Conservation (phyloP, 2,113 vertebrate species). For the Tenrec ecaudatus region DNA sequence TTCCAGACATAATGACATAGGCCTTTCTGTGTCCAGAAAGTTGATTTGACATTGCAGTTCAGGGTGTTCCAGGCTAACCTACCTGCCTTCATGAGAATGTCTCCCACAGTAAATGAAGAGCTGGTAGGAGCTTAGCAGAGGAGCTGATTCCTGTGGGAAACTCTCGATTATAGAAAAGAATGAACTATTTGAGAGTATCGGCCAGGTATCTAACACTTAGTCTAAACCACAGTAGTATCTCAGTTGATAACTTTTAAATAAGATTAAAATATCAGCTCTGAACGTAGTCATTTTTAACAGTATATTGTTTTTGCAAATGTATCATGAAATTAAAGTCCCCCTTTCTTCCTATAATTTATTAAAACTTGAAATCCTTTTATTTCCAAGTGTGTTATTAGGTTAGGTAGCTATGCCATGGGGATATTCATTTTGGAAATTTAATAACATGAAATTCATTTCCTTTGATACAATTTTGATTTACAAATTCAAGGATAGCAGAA, state of each 20-base stretch:
- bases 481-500: constrained; percentile 65
- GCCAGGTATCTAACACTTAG: neutral
- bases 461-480: constrained; percentile 61
- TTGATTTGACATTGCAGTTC: neutral
- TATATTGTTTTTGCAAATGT: neutral
- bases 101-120: neutral
- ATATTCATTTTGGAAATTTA: constrained; percentile 59
- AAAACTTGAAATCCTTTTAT: constrained; percentile 69
- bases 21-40: neutral
- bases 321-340: constrained; percentile 20
- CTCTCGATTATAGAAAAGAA: neutral
- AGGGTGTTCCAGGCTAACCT: neutral
- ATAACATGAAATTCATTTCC: constrained; percentile 60
- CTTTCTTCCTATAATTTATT: constrained; percentile 52
- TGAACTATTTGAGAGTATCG: neutral
- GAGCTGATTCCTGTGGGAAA: neutral
- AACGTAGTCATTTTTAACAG: neutral
- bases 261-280: neutral
- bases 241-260: neutral
- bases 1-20: neutral
- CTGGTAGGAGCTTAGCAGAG: neutral
- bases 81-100: fast-evolving
- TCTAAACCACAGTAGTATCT: neutral
- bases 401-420: constrained; percentile 37
- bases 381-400: constrained; percentile 44